A percentile compares a stretch with the other conserved stretches of the same genome.
Conservation (phyloP, 2,888 invertebrate genomes). For the Cremastobaeus sp. region DNA sequence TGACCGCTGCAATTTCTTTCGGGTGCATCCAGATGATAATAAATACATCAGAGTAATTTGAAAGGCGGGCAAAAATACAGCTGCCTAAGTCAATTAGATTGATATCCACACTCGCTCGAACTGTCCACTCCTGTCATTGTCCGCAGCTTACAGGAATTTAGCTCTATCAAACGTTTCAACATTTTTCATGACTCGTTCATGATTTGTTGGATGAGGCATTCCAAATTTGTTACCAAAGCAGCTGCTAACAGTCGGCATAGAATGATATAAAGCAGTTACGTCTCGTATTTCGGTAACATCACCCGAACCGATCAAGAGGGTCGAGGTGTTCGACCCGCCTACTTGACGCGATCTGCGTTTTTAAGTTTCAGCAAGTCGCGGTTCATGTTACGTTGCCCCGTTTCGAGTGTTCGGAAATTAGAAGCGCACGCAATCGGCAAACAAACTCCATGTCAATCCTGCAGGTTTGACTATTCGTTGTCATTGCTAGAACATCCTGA, state of each 20-base stretch:
- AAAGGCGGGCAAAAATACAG: conserved; percentile 45
- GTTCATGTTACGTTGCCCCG: too few relatives aligned
- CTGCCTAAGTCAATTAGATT: conserved; percentile 44
- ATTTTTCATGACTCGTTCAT: conserved; percentile 68
- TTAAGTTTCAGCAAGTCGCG: conserved; percentile 37
- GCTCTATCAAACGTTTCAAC: conserved; percentile 66
- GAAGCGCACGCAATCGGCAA: too few relatives aligned
- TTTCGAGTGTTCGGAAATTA: too few relatives aligned
- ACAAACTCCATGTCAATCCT: too few relatives aligned
- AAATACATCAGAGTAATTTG: conserved; percentile 43
- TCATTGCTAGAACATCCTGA: too few relatives aligned
- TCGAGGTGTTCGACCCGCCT: conserved; percentile 44
- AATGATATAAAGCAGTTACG: conserved; percentile 69
- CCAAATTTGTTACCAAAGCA: conserved; percentile 73
- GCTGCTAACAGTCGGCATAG: conserved; percentile 67
- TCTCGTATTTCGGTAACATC: conserved; percentile 68
- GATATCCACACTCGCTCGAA: conserved; percentile 34
- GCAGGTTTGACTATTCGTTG: too few relatives aligned
- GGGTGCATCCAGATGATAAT: conserved; percentile 18
- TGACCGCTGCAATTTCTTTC: conserved; percentile 9
- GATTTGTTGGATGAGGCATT: conserved; percentile 73
- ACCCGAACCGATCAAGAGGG: conserved; percentile 52
- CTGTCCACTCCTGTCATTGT: conserved; percentile 58
- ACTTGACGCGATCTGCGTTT: conserved; percentile 48
- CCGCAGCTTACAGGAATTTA: conserved; percentile 53